Percentiles rank a stretch among this genome's conserved stretches.
phyloP scores from a whole-genome alignment of 1,140 invertebrate species.

The Copidosoma floridanum region DNA sequence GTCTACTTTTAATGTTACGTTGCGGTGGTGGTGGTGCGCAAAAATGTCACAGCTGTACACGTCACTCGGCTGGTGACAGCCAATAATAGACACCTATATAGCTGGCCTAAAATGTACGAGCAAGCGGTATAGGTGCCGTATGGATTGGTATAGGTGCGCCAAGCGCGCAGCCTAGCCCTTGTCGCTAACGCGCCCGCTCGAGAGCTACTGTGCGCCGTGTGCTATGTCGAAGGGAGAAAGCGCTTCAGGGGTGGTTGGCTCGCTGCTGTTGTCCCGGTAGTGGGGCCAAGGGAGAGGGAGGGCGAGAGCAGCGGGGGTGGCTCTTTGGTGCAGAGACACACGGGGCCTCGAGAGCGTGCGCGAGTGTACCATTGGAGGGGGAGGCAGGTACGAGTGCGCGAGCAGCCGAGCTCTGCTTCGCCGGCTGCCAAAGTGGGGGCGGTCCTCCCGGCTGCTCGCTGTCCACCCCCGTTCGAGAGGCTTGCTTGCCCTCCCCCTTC shows the following conservation, averaged over 20 bases:
- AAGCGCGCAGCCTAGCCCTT: conserved; percentile 44
- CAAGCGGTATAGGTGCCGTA: too few species aligned
- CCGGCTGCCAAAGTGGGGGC: conserved; percentile 51
- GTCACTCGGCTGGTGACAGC: too few species aligned
- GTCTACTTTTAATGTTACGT: not conserved
- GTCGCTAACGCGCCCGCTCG: conserved; percentile 45
- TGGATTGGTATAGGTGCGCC: too few species aligned
- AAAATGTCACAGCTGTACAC: too few species aligned
- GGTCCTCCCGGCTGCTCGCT: conserved; percentile 46
- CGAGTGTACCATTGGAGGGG: conserved; percentile 23
- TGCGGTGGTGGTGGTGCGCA: not conserved
- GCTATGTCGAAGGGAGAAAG: conserved; percentile 49
- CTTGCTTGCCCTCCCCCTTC: conserved; percentile 29
- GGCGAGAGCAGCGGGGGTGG: not conserved
- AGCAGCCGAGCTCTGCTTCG: conserved; percentile 40
- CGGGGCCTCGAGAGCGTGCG: not conserved
- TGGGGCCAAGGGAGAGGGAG: not conserved
- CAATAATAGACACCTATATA: too few species aligned
- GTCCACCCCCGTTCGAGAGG: conserved; percentile 48
- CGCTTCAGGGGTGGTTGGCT: conserved; percentile 45
- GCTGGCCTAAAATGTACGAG: too few species aligned
- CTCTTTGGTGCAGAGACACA: not conserved
- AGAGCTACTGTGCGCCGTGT: conserved; percentile 54
- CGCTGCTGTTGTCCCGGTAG: conserved; percentile 15
- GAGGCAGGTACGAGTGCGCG: conserved; percentile 48